A percentile compares a stretch with the other conserved stretches of the same genome.
Conservation (phyloP, 1,140 invertebrate species). For the Scaptomyza hsui region DNA sequence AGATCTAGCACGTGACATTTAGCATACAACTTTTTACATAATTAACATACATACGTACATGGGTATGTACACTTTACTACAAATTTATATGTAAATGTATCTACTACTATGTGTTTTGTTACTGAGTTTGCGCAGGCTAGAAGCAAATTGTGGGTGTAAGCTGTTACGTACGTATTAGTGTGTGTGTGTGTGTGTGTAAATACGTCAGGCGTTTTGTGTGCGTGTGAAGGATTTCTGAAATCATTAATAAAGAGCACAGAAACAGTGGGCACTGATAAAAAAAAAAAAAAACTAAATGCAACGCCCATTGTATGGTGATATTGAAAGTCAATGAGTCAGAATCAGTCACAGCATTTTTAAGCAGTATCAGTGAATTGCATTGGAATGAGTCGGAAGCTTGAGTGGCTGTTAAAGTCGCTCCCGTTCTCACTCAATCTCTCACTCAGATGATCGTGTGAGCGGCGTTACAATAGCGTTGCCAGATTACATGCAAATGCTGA, state of each 20-base stretch:
- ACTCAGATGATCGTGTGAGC: conserved; percentile 25
- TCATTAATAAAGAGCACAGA: conserved; percentile 28
- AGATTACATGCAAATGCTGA: conserved; percentile 22
- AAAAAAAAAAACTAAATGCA: conserved; percentile 38
- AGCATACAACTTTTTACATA: conserved; percentile 31
- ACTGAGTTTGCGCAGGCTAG: conserved; percentile 65
- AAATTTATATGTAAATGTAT: conserved; percentile 50
- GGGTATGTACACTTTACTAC: conserved; percentile 34
- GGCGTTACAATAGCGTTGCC: conserved; percentile 26
- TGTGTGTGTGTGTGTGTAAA: conserved; percentile 21
- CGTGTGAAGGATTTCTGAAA: conserved; percentile 60
- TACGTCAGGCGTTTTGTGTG: conserved; percentile 23
- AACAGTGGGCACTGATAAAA: conserved; percentile 54
- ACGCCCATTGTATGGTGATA: conserved; percentile 46
- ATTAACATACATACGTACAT: conserved; percentile 19
- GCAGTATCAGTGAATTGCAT: conserved; percentile 20
- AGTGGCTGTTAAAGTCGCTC: conserved; percentile 7
- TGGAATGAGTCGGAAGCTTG: background rate
- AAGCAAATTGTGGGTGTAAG: conserved; percentile 26
- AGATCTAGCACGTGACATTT: conserved; percentile 38
- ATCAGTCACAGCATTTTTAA: conserved; percentile 27
- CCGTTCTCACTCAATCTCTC: background rate
- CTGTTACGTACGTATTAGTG: background rate
- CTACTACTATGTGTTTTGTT: conserved; percentile 54
- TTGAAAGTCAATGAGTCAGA: conserved; percentile 43